Base-by-base conservation (phyloP, 2,113 vertebrate genomes). In the Enhydra lutris region DNA sequence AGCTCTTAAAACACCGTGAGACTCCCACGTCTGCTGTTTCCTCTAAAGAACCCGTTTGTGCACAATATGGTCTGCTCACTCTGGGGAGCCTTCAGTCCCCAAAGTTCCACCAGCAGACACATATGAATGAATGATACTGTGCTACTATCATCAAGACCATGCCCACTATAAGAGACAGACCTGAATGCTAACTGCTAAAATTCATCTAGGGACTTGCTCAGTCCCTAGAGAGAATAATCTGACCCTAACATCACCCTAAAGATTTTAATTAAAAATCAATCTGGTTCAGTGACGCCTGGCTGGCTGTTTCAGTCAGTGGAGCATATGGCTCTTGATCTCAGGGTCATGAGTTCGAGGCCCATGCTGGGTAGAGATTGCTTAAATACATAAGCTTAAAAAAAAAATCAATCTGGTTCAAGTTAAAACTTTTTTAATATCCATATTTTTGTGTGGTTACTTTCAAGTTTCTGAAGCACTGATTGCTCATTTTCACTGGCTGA, bases 241-340 rank as follows among this genome's bases (percentile, higher is more conserved):
- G 87, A 90, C 24, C 59, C 42, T 31, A 96, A 88, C 87, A 52
- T 42, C 71, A 89, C n/a, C 50, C 65, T 18, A 24, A 26, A 45
- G 42, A 86, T 95, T 94, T 76, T 87, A 94, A 87, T 76, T 95
- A 69, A 78, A 91, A 96, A 34, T 50, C 50, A 71, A n/a, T 50
- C 76, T 47, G 42, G 42, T 78, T 78, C 42, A 47, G 74, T 26
- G 26, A 14, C 4, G 4, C 18, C 34, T 21, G 67, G 67, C 17
- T 36, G 67, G 67, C 67, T 36, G 67, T n/a, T n/a, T 69, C 67
- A 69, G 34, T 69, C 67, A 36, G 34, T 20, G n/a, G 18, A 36
- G 67, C 18, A 36, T 69, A 18, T 18, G 67, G n/a, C 67, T n/a
- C 67, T n/a, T 20, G 34, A n/a, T 69, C 67, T 69, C 67, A n/a